Conservation (phyloP, 2,113 vertebrate genomes). For the Excalfactoria chinensis region DNA sequence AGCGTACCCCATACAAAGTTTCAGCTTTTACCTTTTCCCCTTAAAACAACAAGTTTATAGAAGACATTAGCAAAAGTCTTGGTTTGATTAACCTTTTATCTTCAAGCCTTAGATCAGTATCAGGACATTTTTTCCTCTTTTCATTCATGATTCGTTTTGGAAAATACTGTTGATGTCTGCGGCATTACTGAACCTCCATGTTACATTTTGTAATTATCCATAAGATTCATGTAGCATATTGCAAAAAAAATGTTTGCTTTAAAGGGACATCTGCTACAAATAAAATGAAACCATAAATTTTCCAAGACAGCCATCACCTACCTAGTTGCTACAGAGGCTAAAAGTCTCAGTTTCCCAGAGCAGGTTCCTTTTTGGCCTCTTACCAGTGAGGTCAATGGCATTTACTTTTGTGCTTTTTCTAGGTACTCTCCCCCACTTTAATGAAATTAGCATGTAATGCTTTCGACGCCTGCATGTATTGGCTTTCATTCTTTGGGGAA, state of each 20-base stretch:
- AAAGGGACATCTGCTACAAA: constrained; percentile 79
- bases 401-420: constrained; percentile 61
- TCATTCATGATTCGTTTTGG: constrained; percentile 65
- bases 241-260: constrained; percentile 75
- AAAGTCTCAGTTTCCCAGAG: constrained; percentile 50
- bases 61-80: constrained; percentile 71
- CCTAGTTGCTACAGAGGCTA: constrained; percentile 27
- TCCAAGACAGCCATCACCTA: constrained; percentile 47
- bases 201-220: constrained; percentile 69
- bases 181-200: constrained; percentile 40
- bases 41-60: constrained; percentile 68
- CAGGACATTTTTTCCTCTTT: constrained; percentile 36
- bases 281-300: constrained; percentile 76
- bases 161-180: constrained; percentile 65
- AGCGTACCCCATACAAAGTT: constrained; percentile 50
- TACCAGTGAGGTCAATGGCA: constrained; percentile 59
- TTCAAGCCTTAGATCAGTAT: constrained; percentile 75
- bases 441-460: constrained; percentile 75
- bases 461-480: constrained; percentile 71
- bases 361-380: constrained; percentile 55
- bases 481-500: constrained; percentile 71
- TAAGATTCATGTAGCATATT: constrained; percentile 72
- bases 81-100: constrained; percentile 78
- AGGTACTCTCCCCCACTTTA: constrained; percentile 40
- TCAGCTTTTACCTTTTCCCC: constrained; percentile 77